Evolutionary conservation across 2,113 vertebrate genomes (phyloP), one percentile per base, ranked within the genome.

Genomic region (Pipa parva): DNA sequence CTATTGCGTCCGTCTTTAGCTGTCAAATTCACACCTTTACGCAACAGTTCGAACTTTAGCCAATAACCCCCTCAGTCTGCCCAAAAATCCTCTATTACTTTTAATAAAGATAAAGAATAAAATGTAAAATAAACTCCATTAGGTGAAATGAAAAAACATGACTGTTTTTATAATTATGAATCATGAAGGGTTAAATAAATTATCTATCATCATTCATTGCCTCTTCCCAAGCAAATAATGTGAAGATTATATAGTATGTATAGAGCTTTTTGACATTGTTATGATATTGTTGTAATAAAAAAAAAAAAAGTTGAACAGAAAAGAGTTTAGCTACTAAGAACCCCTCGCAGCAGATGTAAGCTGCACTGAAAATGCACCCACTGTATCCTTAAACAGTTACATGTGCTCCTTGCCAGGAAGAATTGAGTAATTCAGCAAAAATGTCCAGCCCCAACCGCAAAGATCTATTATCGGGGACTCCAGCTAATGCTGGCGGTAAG

Each of bases 401-500:
- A 22, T 54, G 49, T 60, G 42, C 18, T 27, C 20, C 57, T 61
- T 70, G 57, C 66, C 57, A 70, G 58, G 66, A 54, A 70, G 66
- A 48, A 59, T 59, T 70, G 66, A 45, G 66, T 70, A 60, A 70
- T 52, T 33, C 49, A 61, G 15, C 46, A 69, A 68, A 68, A 68
- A 68, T 60, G 55, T 60, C 25, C 57, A 60, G 57, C 49, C 48
- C 22, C 48, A 29, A 78, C 85, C 80, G 58, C 79, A 70, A 61
- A 59, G 65, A 51, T 75, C 73, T 71, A 71, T 85, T 88, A 80
- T 29, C 75, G 67, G 85, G 83, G 78, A 83, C 77, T 87, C 83
- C 77, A 66, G 74, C 79, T 81, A 73, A 80, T 83, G 65, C 76
- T 78, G 77, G 82, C 73, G 83, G 79, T 79, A 75, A 78, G 77